Percentiles rank a stretch among this genome's conserved stretches.
These are phyloP conservation scores for Hippocampus zosterae DNA, from an alignment of 2,113 vertebrate genomes.

Conservation along the genomic window DNA sequence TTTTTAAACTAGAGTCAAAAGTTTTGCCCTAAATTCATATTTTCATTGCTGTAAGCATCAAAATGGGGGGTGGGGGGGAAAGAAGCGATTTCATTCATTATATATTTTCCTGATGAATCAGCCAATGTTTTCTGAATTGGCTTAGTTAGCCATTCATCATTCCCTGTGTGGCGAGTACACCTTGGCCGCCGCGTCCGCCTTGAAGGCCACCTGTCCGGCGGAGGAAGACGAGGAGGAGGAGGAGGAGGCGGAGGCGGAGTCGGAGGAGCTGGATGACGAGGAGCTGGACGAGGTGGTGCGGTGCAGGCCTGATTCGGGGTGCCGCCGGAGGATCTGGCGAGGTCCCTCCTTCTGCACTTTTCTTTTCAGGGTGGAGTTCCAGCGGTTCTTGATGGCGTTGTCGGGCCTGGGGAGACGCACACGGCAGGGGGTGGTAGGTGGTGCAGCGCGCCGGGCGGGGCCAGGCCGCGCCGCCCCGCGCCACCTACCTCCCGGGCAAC, in stretches of 20 bases:
- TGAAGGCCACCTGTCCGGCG: background rate
- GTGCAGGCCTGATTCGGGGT: constrained; percentile 51
- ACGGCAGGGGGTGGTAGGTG: background rate
- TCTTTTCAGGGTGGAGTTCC: constrained; percentile 95
- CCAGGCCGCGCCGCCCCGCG: background rate
- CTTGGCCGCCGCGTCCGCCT: background rate
- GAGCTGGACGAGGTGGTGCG: constrained; percentile 52
- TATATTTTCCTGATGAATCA: too few relatives aligned
- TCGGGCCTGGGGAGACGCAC: constrained; percentile 78
- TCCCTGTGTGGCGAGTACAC: background rate
- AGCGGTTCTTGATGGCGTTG: constrained; percentile 98
- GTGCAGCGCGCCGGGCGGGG: constrained; percentile 1
- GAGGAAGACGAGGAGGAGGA: background rate
- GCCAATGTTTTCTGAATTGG: too few relatives aligned
- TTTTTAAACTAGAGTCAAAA: too few relatives aligned
- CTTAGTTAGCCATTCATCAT: too few relatives aligned
- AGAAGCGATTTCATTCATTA: too few relatives aligned
- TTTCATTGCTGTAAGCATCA: too few relatives aligned
- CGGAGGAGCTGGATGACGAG: constrained; percentile 59
- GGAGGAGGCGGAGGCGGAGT: background rate
- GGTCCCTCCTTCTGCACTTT: constrained; percentile 90
- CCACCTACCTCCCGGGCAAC: constrained; percentile 83
- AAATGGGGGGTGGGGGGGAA: too few relatives aligned
- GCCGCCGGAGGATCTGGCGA: constrained; percentile 67
- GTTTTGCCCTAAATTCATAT: too few relatives aligned